Evolutionary conservation across 2,888 invertebrate genomes (phyloP).

Genomic region (Acleris sparsana): DNA sequence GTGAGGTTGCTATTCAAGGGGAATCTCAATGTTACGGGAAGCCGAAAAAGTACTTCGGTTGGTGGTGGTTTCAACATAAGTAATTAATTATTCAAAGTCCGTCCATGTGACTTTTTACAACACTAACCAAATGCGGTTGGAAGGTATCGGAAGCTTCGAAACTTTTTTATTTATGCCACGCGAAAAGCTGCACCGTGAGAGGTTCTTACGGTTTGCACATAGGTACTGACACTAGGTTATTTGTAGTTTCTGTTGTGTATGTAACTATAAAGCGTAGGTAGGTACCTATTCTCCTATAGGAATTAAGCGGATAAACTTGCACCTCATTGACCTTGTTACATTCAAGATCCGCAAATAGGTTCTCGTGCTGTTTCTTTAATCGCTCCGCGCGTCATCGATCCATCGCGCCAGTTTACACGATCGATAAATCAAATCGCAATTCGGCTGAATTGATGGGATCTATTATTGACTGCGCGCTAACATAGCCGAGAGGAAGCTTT

Average conservation of each 20-base stretch:
- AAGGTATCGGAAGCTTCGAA: too few species aligned
- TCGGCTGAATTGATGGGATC: constrained; percentile 59
- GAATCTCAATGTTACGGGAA: constrained; percentile 2
- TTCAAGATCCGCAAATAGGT: constrained; percentile 13
- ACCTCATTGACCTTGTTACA: constrained; percentile 39
- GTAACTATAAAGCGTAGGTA: too few species aligned
- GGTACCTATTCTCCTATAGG: not conserved
- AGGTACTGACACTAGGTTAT: too few species aligned
- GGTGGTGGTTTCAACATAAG: not conserved
- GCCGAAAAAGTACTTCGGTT: not conserved
- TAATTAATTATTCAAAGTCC: not conserved
- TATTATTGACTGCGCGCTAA: constrained; percentile 78
- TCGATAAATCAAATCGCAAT: constrained; percentile 56
- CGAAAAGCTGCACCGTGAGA: too few species aligned
- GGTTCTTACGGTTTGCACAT: too few species aligned
- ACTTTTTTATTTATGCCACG: too few species aligned
- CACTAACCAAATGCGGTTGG: too few species aligned
- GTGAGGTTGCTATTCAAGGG: not conserved
- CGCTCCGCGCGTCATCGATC: constrained; percentile 50
- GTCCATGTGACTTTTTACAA: too few species aligned
- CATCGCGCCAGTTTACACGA: constrained; percentile 57
- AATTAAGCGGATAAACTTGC: constrained; percentile 1
- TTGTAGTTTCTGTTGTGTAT: too few species aligned
- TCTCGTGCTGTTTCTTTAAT: constrained; percentile 16
- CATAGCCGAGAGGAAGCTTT: constrained; percentile 74